Percentiles rank a stretch among this genome's conserved stretches.
phyloP scores from a whole-genome alignment of 1,140 invertebrate genomes.

The Tyrophagus putrescentiae region DNA sequence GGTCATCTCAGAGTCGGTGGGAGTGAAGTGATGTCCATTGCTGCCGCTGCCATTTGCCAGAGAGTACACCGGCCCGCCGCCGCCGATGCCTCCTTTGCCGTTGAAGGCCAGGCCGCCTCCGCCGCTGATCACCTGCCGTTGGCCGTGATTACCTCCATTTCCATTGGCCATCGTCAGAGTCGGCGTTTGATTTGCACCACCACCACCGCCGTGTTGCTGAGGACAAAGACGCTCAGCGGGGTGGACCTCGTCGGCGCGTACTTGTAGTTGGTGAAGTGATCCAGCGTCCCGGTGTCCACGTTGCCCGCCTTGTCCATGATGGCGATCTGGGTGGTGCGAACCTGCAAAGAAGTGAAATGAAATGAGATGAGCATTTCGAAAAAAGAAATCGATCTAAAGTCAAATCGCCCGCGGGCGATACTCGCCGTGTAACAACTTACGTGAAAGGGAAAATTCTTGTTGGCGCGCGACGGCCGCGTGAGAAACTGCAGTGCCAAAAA shows the following conservation, averaged over 20 bases:
- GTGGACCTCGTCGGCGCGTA: slow-evolving; percentile 19
- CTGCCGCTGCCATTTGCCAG: no score
- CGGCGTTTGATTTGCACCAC: background rate
- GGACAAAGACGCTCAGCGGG: slow-evolving; percentile 8
- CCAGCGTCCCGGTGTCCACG: slow-evolving; percentile 18
- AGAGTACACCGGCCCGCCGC: no score
- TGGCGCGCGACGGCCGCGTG: slow-evolving; percentile 59
- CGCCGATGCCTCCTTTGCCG: no score
- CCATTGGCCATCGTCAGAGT: background rate
- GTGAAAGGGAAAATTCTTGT: slow-evolving; percentile 72
- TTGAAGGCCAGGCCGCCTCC: background rate
- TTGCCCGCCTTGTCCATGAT: slow-evolving; percentile 19
- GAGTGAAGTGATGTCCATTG: no score
- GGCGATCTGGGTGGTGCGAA: slow-evolving; percentile 51
- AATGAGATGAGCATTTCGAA: slow-evolving; percentile 3
- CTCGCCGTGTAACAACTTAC: slow-evolving; percentile 28
- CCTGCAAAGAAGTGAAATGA: background rate
- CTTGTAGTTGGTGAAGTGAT: slow-evolving; percentile 23
- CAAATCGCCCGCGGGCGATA: background rate
- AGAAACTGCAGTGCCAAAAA: slow-evolving; percentile 46
- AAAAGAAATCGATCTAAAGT: background rate
- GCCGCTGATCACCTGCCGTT: background rate
- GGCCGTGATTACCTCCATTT: background rate
- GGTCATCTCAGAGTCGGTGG: slow-evolving; percentile 3
- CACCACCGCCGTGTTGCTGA: background rate